Conservation (phyloP, 2,113 vertebrate genomes). For the Emydura subglobosa region DNA sequence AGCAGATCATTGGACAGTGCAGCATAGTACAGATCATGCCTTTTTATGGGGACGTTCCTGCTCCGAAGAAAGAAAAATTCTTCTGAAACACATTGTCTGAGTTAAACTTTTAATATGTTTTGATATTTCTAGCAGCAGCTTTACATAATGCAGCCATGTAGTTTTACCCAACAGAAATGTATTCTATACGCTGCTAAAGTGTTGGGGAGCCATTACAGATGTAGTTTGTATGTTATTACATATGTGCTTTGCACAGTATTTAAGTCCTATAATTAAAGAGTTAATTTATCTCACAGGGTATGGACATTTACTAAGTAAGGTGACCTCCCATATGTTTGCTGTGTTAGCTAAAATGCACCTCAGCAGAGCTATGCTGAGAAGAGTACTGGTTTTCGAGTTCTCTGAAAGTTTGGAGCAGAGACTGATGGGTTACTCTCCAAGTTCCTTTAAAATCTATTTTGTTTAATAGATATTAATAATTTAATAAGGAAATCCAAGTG, state of each 20-base stretch:
- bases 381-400: neutral
- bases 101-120: conserved; percentile 80
- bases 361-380: neutral
- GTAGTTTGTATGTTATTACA: neutral
- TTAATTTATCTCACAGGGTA: neutral
- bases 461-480: neutral
- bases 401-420: neutral
- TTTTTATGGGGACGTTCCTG: conserved; percentile 83
- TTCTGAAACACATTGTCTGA: conserved; percentile 79
- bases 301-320: neutral
- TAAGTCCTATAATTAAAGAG: neutral
- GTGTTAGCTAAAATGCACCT: neutral
- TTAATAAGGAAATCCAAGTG: neutral
- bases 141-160: conserved; percentile 64
- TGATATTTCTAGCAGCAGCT: conserved; percentile 72
- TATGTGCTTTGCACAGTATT: neutral
- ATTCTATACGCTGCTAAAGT: conserved; percentile 52
- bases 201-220: neutral
- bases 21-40: conserved; percentile 68
- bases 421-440: neutral
- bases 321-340: neutral
- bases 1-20: conserved; percentile 62
- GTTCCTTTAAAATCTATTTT: neutral
- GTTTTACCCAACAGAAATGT: conserved; percentile 43
- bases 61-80: conserved; percentile 80